Conservation (phyloP, 2,797 vertebrate genomes). For the Mallotus villosus region DNA sequence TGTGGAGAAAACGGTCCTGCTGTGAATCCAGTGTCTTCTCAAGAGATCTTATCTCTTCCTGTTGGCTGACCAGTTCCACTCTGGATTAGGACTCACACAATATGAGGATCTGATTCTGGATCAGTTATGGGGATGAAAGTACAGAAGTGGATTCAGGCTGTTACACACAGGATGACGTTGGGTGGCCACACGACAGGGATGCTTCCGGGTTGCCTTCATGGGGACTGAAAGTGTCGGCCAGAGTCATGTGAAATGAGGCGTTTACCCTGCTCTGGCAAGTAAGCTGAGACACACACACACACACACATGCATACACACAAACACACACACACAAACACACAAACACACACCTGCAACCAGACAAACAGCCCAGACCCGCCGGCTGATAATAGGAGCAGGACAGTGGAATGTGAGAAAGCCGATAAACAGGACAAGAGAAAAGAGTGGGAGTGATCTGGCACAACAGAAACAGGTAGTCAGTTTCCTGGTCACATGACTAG, state of each 20-base stretch:
- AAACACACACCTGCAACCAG: constrained; percentile 23
- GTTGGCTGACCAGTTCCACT: too few relatives aligned
- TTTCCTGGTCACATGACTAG: constrained; percentile 37
- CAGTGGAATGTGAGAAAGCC: constrained; percentile 23
- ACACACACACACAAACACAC: background rate
- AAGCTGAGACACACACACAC: background rate
- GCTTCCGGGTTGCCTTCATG: background rate
- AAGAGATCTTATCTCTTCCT: too few relatives aligned
- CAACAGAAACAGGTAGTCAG: constrained; percentile 20
- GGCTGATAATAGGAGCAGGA: constrained; percentile 35
- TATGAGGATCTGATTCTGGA: too few relatives aligned
- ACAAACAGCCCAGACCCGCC: constrained; percentile 23
- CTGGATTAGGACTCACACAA: too few relatives aligned
- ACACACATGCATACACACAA: background rate
- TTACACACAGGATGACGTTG: background rate
- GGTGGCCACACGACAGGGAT: background rate
- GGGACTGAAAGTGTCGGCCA: background rate
- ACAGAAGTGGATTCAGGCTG: too few relatives aligned
- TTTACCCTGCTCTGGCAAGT: too few relatives aligned
- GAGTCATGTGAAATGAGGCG: too few relatives aligned
- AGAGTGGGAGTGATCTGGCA: background rate
- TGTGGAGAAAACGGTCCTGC: too few relatives aligned
- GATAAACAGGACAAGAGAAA: background rate
- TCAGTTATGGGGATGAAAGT: too few relatives aligned
- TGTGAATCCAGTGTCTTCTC: too few relatives aligned